Conservation (phyloP, 2,113 vertebrate genomes). For the Procapra przewalskii region DNA sequence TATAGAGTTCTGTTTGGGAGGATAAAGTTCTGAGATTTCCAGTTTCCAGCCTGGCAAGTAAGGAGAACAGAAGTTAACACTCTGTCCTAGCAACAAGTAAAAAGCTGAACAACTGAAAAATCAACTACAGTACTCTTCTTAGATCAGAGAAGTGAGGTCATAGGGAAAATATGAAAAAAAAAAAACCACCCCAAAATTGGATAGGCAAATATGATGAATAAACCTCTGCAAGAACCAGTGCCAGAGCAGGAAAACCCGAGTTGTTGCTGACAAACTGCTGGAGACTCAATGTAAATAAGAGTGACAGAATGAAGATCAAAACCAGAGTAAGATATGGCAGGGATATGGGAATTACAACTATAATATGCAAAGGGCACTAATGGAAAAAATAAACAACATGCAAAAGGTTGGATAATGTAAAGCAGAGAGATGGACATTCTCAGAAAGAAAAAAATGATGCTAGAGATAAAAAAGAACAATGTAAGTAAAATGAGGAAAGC, state of each 20-base stretch:
- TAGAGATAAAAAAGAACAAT: not conserved
- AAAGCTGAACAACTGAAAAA: not conserved
- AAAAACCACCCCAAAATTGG: not conserved
- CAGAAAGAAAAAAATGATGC: not conserved
- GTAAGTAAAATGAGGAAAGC: not conserved
- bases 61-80: not conserved
- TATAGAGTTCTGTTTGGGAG: not conserved
- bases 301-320: not conserved
- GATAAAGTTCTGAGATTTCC: not conserved
- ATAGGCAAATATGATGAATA: not conserved
- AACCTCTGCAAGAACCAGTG: not conserved
- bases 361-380: not conserved
- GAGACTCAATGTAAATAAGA: not conserved
- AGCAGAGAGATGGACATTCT: not conserved
- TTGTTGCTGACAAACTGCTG: not conserved
- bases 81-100: not conserved
- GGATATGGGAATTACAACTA: not conserved
- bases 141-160: not conserved
- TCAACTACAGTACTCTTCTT: not conserved
- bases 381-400: not conserved
- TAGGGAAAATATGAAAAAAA: not conserved
- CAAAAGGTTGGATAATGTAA: not conserved
- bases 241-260: not conserved
- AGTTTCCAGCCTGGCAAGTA: not conserved
- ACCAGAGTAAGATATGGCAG: not conserved